These are phyloP conservation scores for Merops nubicus DNA, from an alignment of 2,113 vertebrate species.

Conservation along the genomic window DNA sequence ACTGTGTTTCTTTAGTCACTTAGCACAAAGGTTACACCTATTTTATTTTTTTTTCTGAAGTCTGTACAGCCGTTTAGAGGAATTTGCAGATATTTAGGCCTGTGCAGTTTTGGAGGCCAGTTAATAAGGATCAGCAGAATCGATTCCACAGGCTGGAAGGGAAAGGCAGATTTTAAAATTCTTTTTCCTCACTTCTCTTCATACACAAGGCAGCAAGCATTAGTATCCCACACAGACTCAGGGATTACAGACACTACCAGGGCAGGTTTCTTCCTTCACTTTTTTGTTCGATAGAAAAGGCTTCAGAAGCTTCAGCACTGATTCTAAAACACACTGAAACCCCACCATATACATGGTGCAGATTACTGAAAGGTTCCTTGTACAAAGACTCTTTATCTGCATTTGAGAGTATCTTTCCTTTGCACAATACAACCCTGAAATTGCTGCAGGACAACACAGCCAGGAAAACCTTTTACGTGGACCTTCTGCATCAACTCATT, in stretches of 20 bases:
- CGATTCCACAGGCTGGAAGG: neutral
- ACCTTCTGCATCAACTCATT: neutral
- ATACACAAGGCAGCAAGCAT: neutral
- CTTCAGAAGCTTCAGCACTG: neutral
- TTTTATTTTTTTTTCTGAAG: neutral
- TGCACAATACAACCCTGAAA: neutral
- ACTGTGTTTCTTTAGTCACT: accelerated
- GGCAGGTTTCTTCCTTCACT: neutral
- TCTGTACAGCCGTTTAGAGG: neutral
- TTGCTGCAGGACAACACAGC: neutral
- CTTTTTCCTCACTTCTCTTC: neutral
- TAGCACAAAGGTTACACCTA: neutral
- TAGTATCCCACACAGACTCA: neutral
- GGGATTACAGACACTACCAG: neutral
- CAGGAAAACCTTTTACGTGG: neutral
- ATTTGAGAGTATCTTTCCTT: neutral
- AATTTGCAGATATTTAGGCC: neutral
- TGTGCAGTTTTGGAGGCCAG: neutral
- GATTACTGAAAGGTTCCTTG: neutral
- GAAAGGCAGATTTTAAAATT: neutral
- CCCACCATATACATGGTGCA: accelerated
- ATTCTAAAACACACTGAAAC: neutral
- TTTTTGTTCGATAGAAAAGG: neutral
- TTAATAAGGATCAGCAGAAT: neutral
- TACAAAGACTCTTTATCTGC: neutral